These are phyloP conservation scores for Trilocha varians DNA, from an alignment of 2,888 invertebrate genomes.

Conservation along the genomic window DNA sequence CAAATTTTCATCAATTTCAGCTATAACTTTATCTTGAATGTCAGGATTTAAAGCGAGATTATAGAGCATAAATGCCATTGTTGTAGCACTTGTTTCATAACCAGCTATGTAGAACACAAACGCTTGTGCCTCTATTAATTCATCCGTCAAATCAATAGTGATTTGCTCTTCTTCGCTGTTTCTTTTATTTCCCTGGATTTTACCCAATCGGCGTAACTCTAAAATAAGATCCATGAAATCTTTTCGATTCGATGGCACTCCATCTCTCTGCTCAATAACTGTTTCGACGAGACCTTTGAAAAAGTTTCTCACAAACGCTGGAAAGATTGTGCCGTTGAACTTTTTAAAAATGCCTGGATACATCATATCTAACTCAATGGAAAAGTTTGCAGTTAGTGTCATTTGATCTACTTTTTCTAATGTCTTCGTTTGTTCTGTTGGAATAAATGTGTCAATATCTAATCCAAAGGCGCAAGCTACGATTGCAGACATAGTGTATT, in stretches of 20 bases:
- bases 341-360: conserved; percentile 31
- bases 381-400: conserved; percentile 13
- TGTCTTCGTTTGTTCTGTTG: conserved; percentile 12
- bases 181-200: conserved; percentile 17
- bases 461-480: conserved; percentile 35
- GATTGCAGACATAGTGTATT: conserved; percentile 30
- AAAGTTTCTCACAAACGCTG: conserved; percentile 17
- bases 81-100: conserved; percentile 54
- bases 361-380: conserved; percentile 29
- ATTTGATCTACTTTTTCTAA: conserved; percentile 16
- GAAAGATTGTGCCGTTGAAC: conserved; percentile 25
- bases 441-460: conserved; percentile 19
- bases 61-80: conserved; percentile 40
- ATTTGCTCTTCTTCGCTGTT: conserved; percentile 10
- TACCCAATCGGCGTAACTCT: conserved; percentile 26
- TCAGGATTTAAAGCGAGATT: conserved; percentile 41
- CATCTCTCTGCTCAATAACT: conserved; percentile 28
- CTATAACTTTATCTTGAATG: conserved; percentile 38
- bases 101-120: conserved; percentile 57
- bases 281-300: conserved; percentile 24
- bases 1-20: conserved; percentile 34
- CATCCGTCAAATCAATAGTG: conserved; percentile 30
- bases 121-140: conserved; percentile 43
- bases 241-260: conserved; percentile 24
- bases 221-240: conserved; percentile 43